A percentile compares a stretch with the other conserved stretches of the same genome.
Conservation (phyloP, 2,113 vertebrate species). For the Nesoenas mayeri region DNA sequence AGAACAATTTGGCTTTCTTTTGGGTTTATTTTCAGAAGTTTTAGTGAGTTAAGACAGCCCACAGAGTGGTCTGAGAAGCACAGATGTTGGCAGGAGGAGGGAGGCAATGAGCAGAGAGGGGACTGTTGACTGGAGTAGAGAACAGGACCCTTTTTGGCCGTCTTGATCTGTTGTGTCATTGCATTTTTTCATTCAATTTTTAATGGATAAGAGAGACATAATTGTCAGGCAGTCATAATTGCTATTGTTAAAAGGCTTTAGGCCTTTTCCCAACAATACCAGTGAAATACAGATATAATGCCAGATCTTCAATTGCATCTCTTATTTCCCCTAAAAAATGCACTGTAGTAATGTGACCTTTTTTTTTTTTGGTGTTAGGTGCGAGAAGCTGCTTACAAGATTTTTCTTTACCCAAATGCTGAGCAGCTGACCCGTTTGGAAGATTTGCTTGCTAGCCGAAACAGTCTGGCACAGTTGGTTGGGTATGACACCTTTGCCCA, state of each 20-base stretch:
- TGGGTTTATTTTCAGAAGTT: background rate
- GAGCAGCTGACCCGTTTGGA: slow-evolving; percentile 84
- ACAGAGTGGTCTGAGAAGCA: background rate
- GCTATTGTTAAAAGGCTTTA: background rate
- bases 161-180: background rate
- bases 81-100: background rate
- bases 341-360: background rate
- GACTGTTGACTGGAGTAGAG: background rate
- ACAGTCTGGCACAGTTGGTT: slow-evolving; percentile 88
- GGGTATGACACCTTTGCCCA: slow-evolving; percentile 91
- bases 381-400: slow-evolving; percentile 93
- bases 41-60: background rate
- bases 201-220: background rate
- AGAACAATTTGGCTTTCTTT: slow-evolving; percentile 1
- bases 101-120: background rate
- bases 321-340: background rate
- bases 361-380: slow-evolving; percentile 75
- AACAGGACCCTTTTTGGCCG: background rate
- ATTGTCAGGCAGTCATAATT: background rate
- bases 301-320: background rate
- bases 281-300: background rate
- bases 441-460: slow-evolving; percentile 84
- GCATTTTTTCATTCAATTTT: background rate
- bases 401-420: slow-evolving; percentile 89
- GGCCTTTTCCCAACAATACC: background rate